Evolutionary conservation across 2,888 invertebrate genomes (phyloP), one percentile per base, ranked within the genome.

Genomic region (Monochamus alternatus): DNA sequence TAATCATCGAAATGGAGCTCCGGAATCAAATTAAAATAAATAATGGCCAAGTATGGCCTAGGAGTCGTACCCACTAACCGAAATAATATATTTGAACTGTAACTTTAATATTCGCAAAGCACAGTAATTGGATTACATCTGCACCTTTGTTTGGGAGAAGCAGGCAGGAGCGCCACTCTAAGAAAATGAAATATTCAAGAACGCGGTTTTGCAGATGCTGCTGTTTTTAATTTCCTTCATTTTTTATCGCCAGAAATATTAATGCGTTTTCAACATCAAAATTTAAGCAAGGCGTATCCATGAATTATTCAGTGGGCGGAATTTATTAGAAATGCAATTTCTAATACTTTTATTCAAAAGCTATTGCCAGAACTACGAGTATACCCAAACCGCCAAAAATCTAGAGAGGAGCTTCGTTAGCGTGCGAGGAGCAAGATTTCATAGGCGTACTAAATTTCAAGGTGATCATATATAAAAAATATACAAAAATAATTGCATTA

Each of bases 101-200:
- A 84, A 83, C 81, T 85, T 85, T 85, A 80, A 81, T 81, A 80
- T 84, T 84, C 84, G 80, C 81, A 82, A 83, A 84, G 83, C 81
- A 81, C 77, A 76, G 82, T 85, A 85, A 86, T 85, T 85, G 84
- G 84, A 86, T 85, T 85, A 84, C 81, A 82, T 83, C 83, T 81
- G 82, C 81, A 85, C 81, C 83, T 85, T 85, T 85, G 84, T 85
- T 84, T 85, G 81, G 84, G 75, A 78, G 79, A 78, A 81, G 74
- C 81, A 75, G 80, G 75, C 81, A 78, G 78, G 74, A 82, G 81
- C 81, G 78, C 81, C 84, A 82, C 84, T 84, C 83, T 81, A 84
- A 82, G 83, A 84, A 85, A 84, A 82, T 86, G 84, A 86, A 86
- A 86, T 85, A 86, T 85, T 84, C 84, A 85, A 81, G 80, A 76